Base-by-base conservation (phyloP, 1,140 invertebrate species). In the Diabrotica undecimpunctata region DNA sequence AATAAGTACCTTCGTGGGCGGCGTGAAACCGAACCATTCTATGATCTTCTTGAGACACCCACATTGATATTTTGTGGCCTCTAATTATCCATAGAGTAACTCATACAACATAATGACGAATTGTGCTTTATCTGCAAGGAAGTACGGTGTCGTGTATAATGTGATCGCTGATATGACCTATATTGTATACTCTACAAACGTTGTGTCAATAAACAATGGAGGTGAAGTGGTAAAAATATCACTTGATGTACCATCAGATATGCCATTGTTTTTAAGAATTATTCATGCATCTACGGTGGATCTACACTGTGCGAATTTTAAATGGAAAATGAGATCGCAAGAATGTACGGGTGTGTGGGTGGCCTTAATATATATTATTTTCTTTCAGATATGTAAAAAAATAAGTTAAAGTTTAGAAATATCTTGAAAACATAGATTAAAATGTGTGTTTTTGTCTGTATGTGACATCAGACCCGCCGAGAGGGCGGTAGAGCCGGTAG, bases 131-230 rank as follows among this genome's bases (percentile, higher is more conserved):
- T 25, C 25, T 25, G n/a, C 41, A 46, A 46, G 41, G 41, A 46
- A 46, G 41, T 46, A 46, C n/a, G 41, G 41, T 46, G 41, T 46
- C n/a, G 41, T 46, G 3, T 10, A 46, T 10, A 10, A 46, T 46
- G 41, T 46, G 41, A 25, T 25, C 25, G 25, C 25, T 25, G 25
- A 25, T 25, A 25, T 25, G 25, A 25, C 25, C 25, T 25, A 25
- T 25, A 25, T 25, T 25, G 25, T 25, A 25, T 25, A 25, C 25
- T 25, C 25, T 25, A 25, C 25, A 25, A 25, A 46, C 41, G 41
- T 46, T 46, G n/a, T 46, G 41, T 46, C 41, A 46, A 46, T 46
- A 46, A n/a, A 46, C 41, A 46, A 46, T 46, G 41, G n/a, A 46
- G 41, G 3, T 46, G 41, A 46, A 46, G 41, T 10, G 41, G 8